Conservation (phyloP, 2,113 vertebrate genomes). For the Pteruthius melanotis region DNA sequence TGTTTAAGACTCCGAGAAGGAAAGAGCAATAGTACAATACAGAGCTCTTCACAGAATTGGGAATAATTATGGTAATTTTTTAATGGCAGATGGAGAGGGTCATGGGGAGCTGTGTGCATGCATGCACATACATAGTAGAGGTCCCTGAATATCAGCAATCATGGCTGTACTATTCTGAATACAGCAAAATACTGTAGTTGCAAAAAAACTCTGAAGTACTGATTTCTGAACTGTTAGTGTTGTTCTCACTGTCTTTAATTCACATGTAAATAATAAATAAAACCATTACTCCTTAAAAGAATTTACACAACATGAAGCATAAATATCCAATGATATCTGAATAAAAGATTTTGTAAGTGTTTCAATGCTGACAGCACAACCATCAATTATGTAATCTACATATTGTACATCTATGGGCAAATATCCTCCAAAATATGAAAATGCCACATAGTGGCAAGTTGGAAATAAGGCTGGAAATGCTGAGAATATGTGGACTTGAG, state of each 20-base stretch:
- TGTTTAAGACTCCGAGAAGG: neutral
- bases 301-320: neutral
- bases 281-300: neutral
- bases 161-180: neutral
- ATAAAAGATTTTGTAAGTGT: neutral
- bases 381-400: neutral
- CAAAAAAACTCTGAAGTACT: neutral
- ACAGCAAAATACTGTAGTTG: neutral
- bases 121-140: neutral
- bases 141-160: neutral
- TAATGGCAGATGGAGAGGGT: neutral
- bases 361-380: neutral
- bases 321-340: neutral
- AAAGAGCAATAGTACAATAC: neutral
- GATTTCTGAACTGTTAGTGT: neutral
- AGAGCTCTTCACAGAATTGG: neutral
- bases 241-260: neutral
- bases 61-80: neutral
- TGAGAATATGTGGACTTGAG: neutral
- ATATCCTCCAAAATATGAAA: neutral
- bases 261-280: neutral
- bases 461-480: neutral
- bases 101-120: neutral
- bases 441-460: accelerated
- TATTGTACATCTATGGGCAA: neutral